phyloP scores from a whole-genome alignment of 2,113 vertebrate genomes.

The Calypte anna region DNA sequence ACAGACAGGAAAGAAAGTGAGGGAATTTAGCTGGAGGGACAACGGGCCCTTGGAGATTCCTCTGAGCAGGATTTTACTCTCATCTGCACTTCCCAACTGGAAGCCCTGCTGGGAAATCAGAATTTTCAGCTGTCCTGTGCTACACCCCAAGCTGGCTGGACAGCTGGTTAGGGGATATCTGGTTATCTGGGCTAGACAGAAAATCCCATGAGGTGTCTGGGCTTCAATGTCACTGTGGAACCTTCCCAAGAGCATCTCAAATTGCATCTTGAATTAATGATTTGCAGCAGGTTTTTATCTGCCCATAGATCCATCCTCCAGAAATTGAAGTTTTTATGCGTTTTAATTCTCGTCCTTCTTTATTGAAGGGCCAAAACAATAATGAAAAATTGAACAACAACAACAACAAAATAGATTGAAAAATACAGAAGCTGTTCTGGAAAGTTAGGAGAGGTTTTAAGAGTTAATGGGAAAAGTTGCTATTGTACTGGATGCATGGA shows the following conservation, averaged over 20 bases:
- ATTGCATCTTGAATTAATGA: not conserved
- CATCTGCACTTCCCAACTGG: not conserved
- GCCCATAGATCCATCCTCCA: not conserved
- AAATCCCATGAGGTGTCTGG: not conserved
- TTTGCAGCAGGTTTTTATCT: constrained; percentile 33
- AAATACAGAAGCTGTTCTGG: not conserved
- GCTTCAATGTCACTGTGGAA: not conserved
- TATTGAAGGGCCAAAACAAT: constrained; percentile 19
- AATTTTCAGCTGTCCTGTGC: not conserved
- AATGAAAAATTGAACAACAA: constrained; percentile 5
- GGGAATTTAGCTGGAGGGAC: not conserved
- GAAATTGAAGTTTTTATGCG: constrained; percentile 13
- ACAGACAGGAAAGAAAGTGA: not conserved
- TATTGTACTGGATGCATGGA: not conserved
- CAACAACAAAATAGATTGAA: not conserved
- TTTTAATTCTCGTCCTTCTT: constrained; percentile 43
- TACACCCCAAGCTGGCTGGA: not conserved
- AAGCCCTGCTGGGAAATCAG: not conserved
- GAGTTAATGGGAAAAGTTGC: not conserved
- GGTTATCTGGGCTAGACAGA: not conserved
- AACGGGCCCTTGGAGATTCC: not conserved
- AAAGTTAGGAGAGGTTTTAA: not conserved
- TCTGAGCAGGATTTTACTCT: not conserved
- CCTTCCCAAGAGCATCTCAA: not conserved
- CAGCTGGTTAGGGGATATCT: not conserved